Evolutionary conservation across 2,113 vertebrate genomes (phyloP).

Genomic region (Leucopsar rothschildi): DNA sequence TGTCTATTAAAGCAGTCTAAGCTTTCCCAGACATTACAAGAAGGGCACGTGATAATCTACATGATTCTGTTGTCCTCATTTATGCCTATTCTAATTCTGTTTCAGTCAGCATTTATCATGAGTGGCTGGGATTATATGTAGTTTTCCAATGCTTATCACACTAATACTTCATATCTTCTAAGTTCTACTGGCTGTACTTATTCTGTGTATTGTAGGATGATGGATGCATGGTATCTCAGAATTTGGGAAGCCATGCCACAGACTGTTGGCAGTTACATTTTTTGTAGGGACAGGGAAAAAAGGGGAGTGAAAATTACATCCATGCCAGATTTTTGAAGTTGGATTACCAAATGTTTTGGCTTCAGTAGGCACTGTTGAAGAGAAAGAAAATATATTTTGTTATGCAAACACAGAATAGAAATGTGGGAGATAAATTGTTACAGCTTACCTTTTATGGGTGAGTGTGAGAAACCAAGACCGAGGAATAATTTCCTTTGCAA

Average conservation of each 20-base stretch:
- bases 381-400: not conserved
- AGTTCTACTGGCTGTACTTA: not conserved
- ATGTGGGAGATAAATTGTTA: not conserved
- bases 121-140: not conserved
- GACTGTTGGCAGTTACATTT: not conserved
- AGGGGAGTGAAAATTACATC: not conserved
- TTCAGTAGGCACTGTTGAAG: not conserved
- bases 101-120: not conserved
- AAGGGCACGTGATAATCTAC: not conserved
- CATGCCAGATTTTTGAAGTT: not conserved
- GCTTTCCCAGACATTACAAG: not conserved
- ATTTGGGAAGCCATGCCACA: not conserved
- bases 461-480: not conserved
- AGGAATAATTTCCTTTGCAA: not conserved
- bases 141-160: not conserved
- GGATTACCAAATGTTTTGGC: not conserved
- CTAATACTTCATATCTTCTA: not conserved
- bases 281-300: not conserved
- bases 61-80: not conserved
- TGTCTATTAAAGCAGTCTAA: not conserved
- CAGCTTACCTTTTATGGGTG: rapidly evolving
- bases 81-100: not conserved
- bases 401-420: not conserved
- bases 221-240: not conserved
- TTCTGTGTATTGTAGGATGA: not conserved